Evolutionary conservation across 2,113 vertebrate genomes (phyloP), one percentile per base, ranked within the genome.

Genomic region (Mobula birostris): DNA sequence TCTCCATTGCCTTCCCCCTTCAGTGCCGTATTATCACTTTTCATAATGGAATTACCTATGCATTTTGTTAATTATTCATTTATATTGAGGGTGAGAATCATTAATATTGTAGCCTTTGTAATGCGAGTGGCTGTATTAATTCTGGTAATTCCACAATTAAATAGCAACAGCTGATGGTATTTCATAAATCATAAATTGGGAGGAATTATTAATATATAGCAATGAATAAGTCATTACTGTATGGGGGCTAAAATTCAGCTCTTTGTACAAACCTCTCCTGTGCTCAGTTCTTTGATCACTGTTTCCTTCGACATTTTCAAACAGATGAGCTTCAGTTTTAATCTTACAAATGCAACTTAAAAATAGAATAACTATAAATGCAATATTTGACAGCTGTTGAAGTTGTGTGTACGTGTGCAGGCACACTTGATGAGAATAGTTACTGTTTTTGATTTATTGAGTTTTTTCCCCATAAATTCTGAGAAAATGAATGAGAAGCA

Each of bases 1-100:
- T 96, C 95, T 96, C 94, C 0, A 0, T 36, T 0, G 94, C 91
- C 96, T 94, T 80, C 7, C 68, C 83, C 87, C 94, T 94, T 95
- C 6, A 90, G 95, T 95, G 94, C 83, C 0, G 11, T 95, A 27
- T 93, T 96, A 68, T 82, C 88, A 88, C 68, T 93, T 56, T 94
- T 94, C 94, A 61, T 94, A 94, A 95, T 93, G 95, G 94, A 95
- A 95, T 96, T 95, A 95, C 36, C 61, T 95, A 77, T 94, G 15
- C 61, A 94, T 95, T 95, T 94, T 82, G 94, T 80, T 94, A 78
- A 94, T 95, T 94, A 94, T 94, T 96, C 94, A 95, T 96, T 80
- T 95, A 82, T 21, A 74, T 48, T 29, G 36, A 48, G 36, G 2
- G 14, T 93, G 68, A 76, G 68, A 48, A 40, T 48, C 68, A 93